Evolutionary conservation across 2,797 vertebrate species (phyloP), one percentile per base, ranked within the genome.

Genomic region (Choloepus didactylus): DNA sequence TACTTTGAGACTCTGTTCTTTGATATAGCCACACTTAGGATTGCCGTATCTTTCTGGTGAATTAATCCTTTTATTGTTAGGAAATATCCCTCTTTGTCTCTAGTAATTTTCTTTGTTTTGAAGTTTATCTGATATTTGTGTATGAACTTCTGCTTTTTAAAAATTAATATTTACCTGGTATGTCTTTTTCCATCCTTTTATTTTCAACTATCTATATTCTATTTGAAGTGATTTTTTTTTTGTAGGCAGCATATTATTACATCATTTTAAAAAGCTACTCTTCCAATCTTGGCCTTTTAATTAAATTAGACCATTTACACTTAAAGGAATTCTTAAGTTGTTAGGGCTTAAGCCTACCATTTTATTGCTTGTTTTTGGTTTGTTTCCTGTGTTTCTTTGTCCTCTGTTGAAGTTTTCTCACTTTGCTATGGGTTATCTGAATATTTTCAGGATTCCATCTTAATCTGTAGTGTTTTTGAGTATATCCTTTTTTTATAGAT

Each of bases 401-500:
- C 29, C 18, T 96, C 35, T 75, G 16, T 89, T 88, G 51, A 21
- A 82, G 62, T 41, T 25, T 76, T 80, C 19, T 60, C 82, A 81
- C 4, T 18, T 89, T 41, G 11, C 19, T 87, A 5, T 85, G 64
- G 64, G 31, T 85, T 86, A 77, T 83, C 27, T 85, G 64, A 44
- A 62, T 85, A 29, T 25, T 87, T 79, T 82, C 76, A 51, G 70
- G 46, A 49, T 49, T 49, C 46, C 10, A 10, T 49, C 10, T 6
- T 49, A 10, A 49, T 49, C 10, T 49, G 86, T 94, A 54, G 38
- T 46, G 3, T 93, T 96, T 94, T 87, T 49, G 41, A 73, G 51
- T 90, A 35, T 91, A n/a, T 83, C 6, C 77, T 77, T 5, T 94
- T 92, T 62, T n/a, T 95, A 21, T 79, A 77, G 56, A 79, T 83